Evolutionary conservation across 2,797 vertebrate genomes (phyloP).

Genomic region (Gymnopithys bicolor): DNA sequence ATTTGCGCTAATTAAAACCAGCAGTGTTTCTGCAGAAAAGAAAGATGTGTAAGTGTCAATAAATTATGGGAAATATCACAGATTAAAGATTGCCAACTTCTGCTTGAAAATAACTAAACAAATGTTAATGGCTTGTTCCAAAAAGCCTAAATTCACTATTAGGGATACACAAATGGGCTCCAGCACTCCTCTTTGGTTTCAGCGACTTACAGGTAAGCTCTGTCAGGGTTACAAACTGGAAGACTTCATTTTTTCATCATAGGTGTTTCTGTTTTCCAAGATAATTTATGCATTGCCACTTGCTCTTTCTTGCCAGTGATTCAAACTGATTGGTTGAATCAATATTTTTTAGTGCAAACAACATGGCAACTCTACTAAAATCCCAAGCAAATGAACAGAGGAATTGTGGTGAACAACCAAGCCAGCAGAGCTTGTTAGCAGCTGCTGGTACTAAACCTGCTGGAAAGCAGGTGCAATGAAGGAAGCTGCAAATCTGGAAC

Average conservation of each 20-base stretch:
- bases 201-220: background rate
- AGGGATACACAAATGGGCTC: background rate
- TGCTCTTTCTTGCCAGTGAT: background rate
- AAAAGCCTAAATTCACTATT: conserved; percentile 8
- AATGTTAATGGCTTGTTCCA: conserved; percentile 59
- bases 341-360: conserved; percentile 1
- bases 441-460: conserved; percentile 42
- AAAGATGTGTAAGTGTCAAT: conserved; percentile 76
- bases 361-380: background rate
- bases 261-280: conserved; percentile 6
- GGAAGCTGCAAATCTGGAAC: background rate
- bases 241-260: background rate
- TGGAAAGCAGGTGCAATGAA: background rate
- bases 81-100: conserved; percentile 72
- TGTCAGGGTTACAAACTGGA: background rate
- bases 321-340: background rate
- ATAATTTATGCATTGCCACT: background rate
- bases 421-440: conserved; percentile 38
- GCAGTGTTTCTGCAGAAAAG: conserved; percentile 69
- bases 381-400: conserved; percentile 16
- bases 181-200: background rate
- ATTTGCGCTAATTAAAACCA: conserved; percentile 77
- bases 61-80: conserved; percentile 72
- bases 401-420: background rate
- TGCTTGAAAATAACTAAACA: conserved; percentile 72